A percentile compares a stretch with the other conserved stretches of the same genome.
Conservation (phyloP, 2,888 invertebrate genomes). For the Dicranocentrus wangi region DNA sequence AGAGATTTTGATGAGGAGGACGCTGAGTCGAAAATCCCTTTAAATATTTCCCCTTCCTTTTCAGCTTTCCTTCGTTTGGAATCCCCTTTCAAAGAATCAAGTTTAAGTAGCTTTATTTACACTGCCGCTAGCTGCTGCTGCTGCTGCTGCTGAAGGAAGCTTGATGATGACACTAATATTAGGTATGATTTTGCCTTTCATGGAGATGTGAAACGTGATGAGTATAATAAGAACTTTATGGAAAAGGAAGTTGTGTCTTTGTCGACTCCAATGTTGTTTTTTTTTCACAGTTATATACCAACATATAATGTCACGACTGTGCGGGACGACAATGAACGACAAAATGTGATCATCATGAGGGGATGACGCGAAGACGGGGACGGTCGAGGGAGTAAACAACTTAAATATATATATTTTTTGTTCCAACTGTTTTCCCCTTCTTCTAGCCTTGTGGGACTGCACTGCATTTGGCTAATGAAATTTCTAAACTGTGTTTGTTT, state of each 20-base stretch:
- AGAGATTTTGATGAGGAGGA: neutral
- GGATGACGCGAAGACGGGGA: neutral
- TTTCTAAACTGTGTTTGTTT: neutral
- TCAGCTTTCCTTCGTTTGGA: neutral
- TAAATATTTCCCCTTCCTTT: neutral
- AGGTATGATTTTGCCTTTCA: conserved; percentile 36
- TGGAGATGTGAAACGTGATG: conserved; percentile 39
- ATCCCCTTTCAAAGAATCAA: neutral
- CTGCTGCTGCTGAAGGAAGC: conserved; percentile 15
- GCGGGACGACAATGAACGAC: neutral
- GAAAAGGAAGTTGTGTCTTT: neutral
- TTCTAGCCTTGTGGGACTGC: too few relatives aligned
- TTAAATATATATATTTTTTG: too few relatives aligned
- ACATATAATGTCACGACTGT: too few relatives aligned
- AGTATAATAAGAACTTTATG: conserved; percentile 35
- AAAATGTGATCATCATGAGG: neutral
- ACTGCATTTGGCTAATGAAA: neutral
- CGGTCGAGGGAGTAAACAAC: conserved; percentile 9
- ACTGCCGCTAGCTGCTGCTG: neutral
- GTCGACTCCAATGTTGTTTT: too few relatives aligned
- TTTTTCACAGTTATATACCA: too few relatives aligned
- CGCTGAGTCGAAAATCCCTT: neutral
- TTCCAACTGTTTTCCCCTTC: too few relatives aligned
- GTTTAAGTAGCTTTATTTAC: conserved; percentile 31
- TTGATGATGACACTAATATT: conserved; percentile 10